Evolutionary conservation across 2,888 invertebrate genomes (phyloP), one percentile per base, ranked within the genome.

Genomic region (Augochlorella aurata): DNA sequence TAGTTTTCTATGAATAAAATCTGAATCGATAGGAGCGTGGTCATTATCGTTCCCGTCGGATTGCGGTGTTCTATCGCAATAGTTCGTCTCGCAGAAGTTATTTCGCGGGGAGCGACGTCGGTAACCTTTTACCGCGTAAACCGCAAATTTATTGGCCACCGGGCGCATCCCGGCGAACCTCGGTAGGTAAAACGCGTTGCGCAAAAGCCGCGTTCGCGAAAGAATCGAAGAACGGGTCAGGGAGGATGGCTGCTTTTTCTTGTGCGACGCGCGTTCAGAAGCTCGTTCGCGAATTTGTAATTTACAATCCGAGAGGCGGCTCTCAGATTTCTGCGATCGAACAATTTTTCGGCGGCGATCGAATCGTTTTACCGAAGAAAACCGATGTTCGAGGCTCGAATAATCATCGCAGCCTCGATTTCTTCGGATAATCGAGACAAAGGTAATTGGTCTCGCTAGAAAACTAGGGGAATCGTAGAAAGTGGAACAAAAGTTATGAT

Each of bases 91-190:
- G 70, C 79, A 67, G 52, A 72, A 67, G 79, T 71, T 83, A 79
- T 78, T 82, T 81, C 72, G 68, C 67, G 54, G 44, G 7, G 65
- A 69, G 63, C 82, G 84, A 80, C 84, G 81, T 61, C 85, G 82
- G 77, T 87, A 87, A 87, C 87, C 87, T 87, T 87, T 86, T 79
- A 52, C 86, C 78, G 66, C 63, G 76, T 78, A 79, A 79, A 79
- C 78, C 81, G 85, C 74, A 83, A 87, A 87, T 87, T 87, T 87
- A 87, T 87, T 68, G 79, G 70, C 77, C 85, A 77, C 74, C 73
- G 77, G 79, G 75, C 72, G 73, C 73, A 82, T 79, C 77, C 61
- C 29, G 29, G 29, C 14, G 38, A 38, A 38, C 38, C 38, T 5
- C 38, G 63, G 84, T 80, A 75, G 76, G 67, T 65, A 77, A 63